Base-by-base conservation (phyloP, 2,797 vertebrate species). In the Loriculus beryllinus region DNA sequence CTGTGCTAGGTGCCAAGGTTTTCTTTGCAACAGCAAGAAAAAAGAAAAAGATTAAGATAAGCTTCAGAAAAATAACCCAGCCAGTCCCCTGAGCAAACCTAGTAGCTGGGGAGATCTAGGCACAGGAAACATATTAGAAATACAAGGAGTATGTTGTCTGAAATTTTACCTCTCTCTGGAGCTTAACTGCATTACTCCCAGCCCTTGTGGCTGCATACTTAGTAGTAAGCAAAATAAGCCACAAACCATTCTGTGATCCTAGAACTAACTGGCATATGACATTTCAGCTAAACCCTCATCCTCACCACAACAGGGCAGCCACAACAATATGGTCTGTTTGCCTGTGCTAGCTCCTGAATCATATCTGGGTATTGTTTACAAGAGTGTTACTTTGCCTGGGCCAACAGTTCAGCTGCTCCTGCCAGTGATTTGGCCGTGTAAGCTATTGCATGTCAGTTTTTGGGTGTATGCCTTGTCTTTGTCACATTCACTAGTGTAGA, bases 141-240 rank as follows among this genome's bases (percentile, higher is more conserved):
- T 65, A 86, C 48, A 93, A 92, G 79, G 35, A 43, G 52, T 54
- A 39, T 76, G 72, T 65, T 93, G 45, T 90, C 76, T 96, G 96
- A 94, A 95, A 96, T 83, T 81, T 83, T 95, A 96, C 72, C 90
- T 96, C 87, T 91, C 90, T 90, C 94, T 86, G 62, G 96, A 94
- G 91, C 59, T 94, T 94, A 94, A 94, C 35, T 86, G 87, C 39
- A 78, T 92, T 92, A 92, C 89, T 94, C 80, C 69, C 57, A 95
- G 86, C 49, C 91, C 92, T 72, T 95, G 95, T 92, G 96, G 94
- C 21, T 92, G 74, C 85, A 95, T 88, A 90, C 86, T 93, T 92
- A 95, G 54, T n/a, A 96, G 93, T 83, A 95, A 95, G 94, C 89
- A 96, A 96, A 95, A 95, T 86, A 96, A 93, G 65, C 91, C 94